Conservation (phyloP, 1,140 invertebrate genomes). For the Hycleus cichorii region DNA sequence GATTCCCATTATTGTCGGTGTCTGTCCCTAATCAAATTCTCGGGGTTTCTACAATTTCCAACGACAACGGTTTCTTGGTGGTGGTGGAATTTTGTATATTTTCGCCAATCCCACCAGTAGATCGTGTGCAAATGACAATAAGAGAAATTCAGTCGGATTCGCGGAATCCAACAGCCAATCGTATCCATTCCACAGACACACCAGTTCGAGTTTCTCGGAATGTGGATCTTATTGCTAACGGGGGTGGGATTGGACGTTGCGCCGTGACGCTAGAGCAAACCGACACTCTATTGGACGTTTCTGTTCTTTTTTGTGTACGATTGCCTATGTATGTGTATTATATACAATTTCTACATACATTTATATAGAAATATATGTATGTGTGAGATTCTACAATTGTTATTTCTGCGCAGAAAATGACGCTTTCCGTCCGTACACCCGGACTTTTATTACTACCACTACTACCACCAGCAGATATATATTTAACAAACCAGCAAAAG, state of each 20-base stretch:
- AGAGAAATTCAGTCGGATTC: conserved; percentile 34
- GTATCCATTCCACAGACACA: conserved; percentile 19
- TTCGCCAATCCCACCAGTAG: not conserved
- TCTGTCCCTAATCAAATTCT: no score
- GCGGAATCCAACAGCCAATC: conserved; percentile 30
- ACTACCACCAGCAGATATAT: no score
- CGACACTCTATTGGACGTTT: conserved; percentile 24
- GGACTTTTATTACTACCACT: no score
- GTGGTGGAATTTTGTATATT: not conserved
- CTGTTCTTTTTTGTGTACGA: conserved; percentile 28
- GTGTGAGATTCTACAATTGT: conserved; percentile 31
- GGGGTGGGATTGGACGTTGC: conserved; percentile 26
- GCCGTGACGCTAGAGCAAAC: conserved; percentile 18
- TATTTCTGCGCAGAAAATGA: conserved; percentile 30
- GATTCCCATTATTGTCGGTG: no score
- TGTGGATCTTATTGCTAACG: conserved; percentile 33
- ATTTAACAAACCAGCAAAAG: no score
- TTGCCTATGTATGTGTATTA: conserved; percentile 3
- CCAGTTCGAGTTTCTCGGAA: conserved; percentile 32
- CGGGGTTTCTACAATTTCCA: not conserved
- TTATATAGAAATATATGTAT: no score
- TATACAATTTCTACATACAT: no score
- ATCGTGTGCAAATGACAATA: conserved; percentile 28
- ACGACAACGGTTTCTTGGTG: not conserved
- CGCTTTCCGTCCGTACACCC: not conserved